phyloP scores from a whole-genome alignment of 2,113 vertebrate species.

The Carassius gibelio region DNA sequence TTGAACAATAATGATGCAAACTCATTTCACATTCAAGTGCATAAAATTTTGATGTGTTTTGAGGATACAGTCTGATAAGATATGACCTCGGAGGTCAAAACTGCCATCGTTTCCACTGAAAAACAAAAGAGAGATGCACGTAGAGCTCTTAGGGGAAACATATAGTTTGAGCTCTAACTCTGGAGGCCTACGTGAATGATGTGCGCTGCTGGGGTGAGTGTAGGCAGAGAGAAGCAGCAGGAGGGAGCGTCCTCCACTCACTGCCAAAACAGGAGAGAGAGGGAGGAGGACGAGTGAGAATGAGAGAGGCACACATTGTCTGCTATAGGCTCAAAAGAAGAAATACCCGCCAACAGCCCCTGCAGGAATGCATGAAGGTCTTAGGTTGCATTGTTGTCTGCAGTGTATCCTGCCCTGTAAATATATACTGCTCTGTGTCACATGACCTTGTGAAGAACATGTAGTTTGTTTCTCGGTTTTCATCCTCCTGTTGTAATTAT shows the following conservation, averaged over 20 bases:
- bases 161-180: conserved; percentile 20
- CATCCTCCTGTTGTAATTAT: background rate
- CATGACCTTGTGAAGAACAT: background rate
- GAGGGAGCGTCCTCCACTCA: conserved; percentile 29
- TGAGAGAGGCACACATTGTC: conserved; percentile 43
- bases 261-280: conserved; percentile 3
- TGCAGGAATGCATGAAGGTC: conserved; percentile 72
- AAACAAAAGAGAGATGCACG: conserved; percentile 13
- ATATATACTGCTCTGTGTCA: conserved; percentile 45
- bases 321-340: conserved; percentile 65
- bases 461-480: conserved; percentile 6
- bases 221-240: background rate
- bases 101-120: conserved; percentile 38
- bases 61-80: background rate
- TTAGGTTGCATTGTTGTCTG: conserved; percentile 72
- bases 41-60: background rate
- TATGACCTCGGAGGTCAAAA: background rate
- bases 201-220: background rate
- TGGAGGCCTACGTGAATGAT: conserved; percentile 33
- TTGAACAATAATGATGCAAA: background rate
- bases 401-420: conserved; percentile 71
- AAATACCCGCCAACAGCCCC: conserved; percentile 63
- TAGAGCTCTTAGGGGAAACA: no score
- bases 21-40: background rate
- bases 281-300: conserved; percentile 3